Evolutionary conservation across 2,797 vertebrate species (phyloP), one percentile per base, ranked within the genome.

Genomic region (Phrynocephalus guinanensis): DNA sequence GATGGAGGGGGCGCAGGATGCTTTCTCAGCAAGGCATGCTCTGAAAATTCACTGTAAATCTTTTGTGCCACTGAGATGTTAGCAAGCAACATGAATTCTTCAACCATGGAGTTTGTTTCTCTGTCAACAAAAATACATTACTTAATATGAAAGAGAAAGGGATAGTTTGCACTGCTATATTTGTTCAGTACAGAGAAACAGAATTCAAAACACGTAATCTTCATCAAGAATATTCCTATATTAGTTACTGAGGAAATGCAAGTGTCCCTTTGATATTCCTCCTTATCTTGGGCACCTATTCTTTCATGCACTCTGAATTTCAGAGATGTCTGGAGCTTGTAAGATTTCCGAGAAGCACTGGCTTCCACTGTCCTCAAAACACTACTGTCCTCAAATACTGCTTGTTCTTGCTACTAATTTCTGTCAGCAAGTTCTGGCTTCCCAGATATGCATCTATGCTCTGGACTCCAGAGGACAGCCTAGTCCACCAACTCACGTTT

Each of bases 81-180:
- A 73, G 99, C 99, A 93, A 99, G 96, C 96, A 99, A 97, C 99
- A 99, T 99, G 95, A 99, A 99, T 96, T 99, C 99, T 95, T 99
- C 99, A 44, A 99, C 98, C 99, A 99, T 98, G 80, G 99, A 99
- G 96, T 99, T 99, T 75, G 99, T 99, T 96, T 99, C 99, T 97
- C 99, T 99, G 79, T 68, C 89, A 94, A 93, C 6, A 68, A 5
- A 90, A 95, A 93, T 87, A 15, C 76, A 60, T 6, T 84, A 66
- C 15, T 72, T 73, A 24, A 84, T 38, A 79, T 7, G 24, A 68
- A 28, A 81, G 13, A 26, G 5, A 48, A 82, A 67, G 15, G 15
- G 33, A 16, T 11, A 70, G 44, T 7, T 18, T 76, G 28, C 2
- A 38, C 16, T 15, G 52, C 8, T 16, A 48, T 3, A 0, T 10